These are phyloP conservation scores for Pontoporia blainvillei DNA, from an alignment of 2,113 vertebrate genomes.

Conservation along the genomic window DNA sequence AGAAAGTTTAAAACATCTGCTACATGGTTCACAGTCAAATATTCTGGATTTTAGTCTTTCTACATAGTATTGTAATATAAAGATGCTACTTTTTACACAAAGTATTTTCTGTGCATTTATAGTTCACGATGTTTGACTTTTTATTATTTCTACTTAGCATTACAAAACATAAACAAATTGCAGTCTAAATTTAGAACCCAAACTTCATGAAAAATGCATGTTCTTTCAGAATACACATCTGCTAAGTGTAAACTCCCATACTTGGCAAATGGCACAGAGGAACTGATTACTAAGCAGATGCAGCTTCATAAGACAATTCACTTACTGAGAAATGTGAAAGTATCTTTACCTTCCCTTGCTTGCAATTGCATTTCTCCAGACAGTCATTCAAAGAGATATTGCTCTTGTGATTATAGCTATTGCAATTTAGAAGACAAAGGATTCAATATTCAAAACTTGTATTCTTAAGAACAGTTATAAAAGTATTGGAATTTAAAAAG, in stretches of 20 bases:
- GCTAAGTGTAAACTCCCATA: slow-evolving; percentile 41
- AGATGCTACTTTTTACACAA: slow-evolving; percentile 71
- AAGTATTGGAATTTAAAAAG: slow-evolving; percentile 96
- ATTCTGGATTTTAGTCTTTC: slow-evolving; percentile 53
- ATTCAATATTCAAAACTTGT: slow-evolving; percentile 86
- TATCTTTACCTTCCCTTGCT: slow-evolving; percentile 46
- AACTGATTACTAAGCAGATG: slow-evolving; percentile 57
- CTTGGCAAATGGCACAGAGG: not conserved
- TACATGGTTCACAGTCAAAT: slow-evolving; percentile 59
- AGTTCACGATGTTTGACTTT: slow-evolving; percentile 71
- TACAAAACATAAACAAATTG: slow-evolving; percentile 69
- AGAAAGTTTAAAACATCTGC: slow-evolving; percentile 64
- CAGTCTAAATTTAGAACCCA: slow-evolving; percentile 73
- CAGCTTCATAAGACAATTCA: slow-evolving; percentile 54
- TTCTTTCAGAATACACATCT: slow-evolving; percentile 54
- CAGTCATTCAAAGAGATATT: slow-evolving; percentile 87
- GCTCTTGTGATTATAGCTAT: slow-evolving; percentile 86
- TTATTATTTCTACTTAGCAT: slow-evolving; percentile 47
- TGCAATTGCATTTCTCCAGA: slow-evolving; percentile 74
- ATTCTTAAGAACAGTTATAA: slow-evolving; percentile 92
- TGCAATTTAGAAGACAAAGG: slow-evolving; percentile 85
- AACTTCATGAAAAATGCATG: slow-evolving; percentile 70
- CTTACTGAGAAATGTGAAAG: slow-evolving; percentile 4
- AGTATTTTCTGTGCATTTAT: slow-evolving; percentile 63
- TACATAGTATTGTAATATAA: slow-evolving; percentile 59